Base-by-base conservation (phyloP, 2,888 invertebrate genomes). In the Eugnorisma glareosa region DNA sequence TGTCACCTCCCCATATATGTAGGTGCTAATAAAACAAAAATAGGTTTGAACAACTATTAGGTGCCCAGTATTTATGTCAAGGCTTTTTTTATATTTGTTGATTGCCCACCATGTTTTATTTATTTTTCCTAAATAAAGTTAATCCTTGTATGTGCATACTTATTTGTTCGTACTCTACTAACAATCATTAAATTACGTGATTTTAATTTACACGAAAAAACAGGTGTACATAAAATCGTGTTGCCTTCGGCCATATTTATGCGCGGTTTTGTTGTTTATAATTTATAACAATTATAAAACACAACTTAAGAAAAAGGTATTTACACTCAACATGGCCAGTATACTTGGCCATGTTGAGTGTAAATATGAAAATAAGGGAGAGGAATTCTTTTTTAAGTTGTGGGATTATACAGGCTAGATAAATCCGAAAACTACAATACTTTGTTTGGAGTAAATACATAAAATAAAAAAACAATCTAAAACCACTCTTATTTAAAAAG, bases 11-110 rank as follows among this genome's bases (percentile, higher is more conserved):
- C 31, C 13, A 54, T 57, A 54, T 28, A 61, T 3, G 35, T 24
- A 73, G 37, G 64, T 79, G 86, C 24, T 86, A 86, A 84, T 59
- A 18, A 11, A 45, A 21, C 1, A n/a, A 74, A 72, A 83, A 83
- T 69, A 64, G 24, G 64, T 51, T 69, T 67, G 5, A 57, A 40
- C 31, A 72, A n/a, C 11, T 40, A 69, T 15, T 43, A 15, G n/a
- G 48, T 64, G 3, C 15, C 7, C n/a, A 21, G 61, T 59, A 75
- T 86, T 77, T 54, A 67, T 83, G 86, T 74, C 86, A 80, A 72
- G 86, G 80, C 10, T 51, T 28, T 48, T 24, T 24, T 68, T 18
- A 15, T 11, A 48, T 48, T 71, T 54, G 10, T 37, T 31, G 4
- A 40, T 31, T 37, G n/a, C 21, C 63, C 67, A 67, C 15, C 57